A percentile compares a stretch with the other conserved stretches of the same genome.
phyloP scores from a whole-genome alignment of 2,113 vertebrate species.

The Haemorhous mexicanus region DNA sequence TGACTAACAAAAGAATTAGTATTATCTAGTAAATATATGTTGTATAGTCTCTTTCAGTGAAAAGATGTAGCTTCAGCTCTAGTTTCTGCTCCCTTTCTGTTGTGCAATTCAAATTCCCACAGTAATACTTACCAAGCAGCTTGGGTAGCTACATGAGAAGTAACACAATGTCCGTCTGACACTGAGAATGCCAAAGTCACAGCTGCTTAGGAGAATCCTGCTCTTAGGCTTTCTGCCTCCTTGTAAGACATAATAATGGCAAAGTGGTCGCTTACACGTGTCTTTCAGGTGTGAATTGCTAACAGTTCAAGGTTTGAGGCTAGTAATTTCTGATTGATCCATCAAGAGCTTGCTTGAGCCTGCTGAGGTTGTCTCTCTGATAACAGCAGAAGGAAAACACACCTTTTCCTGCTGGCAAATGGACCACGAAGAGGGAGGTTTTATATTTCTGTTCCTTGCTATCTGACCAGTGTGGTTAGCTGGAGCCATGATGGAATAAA shows the following conservation, averaged over 20 bases:
- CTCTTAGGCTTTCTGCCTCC: neutral
- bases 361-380: neutral
- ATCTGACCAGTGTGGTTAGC: neutral
- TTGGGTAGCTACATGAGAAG: neutral
- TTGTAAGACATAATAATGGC: neutral
- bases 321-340: neutral
- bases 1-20: neutral
- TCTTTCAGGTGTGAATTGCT: neutral
- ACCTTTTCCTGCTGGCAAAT: neutral
- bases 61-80: neutral
- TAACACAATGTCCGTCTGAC: neutral
- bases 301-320: rapidly evolving
- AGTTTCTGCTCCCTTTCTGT: neutral
- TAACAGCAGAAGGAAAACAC: neutral
- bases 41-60: neutral
- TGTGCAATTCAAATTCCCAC: neutral
- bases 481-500: neutral
- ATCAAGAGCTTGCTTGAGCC: neutral
- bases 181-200: neutral
- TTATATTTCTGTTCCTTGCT: neutral
- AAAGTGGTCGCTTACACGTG: neutral
- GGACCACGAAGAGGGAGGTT: neutral
- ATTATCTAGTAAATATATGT: neutral
- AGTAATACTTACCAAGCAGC: neutral
- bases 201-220: neutral